Base-by-base conservation (phyloP, 2,797 vertebrate genomes). In the Xenops minutus region DNA sequence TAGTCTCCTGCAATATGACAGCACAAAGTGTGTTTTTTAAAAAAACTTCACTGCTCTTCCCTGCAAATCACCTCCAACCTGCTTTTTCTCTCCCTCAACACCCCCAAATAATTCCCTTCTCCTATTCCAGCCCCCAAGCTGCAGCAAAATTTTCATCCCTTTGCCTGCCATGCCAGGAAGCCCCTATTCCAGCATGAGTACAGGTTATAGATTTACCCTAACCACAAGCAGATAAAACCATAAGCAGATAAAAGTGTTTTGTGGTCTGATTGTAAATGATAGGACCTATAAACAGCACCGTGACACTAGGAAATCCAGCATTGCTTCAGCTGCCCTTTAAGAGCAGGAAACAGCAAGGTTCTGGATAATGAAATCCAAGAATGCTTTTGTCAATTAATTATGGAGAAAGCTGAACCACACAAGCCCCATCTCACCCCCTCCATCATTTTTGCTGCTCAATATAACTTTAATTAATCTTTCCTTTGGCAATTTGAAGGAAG, bases 391-490 rank as follows among this genome's bases (percentile, higher is more conserved):
- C 94, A 93, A 95, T 96, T 97, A 95, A 93, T 92, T 96, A 96
- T 64, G 52, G 77, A 92, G 75, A 89, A 81, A 94, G 62, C 62
- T 43, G 67, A 72, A 72, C 68, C 87, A 89, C 2, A 10, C 64
- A 83, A 90, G 54, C 46, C 64, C 61, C 72, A 82, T 94, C 80
- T 87, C 81, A 90, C 68, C 75, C 58, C 55, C 83, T 94, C 77
- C 72, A 83, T 95, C 84, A 91, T 92, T 95, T 96, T 94, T 96
- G 89, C 86, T 93, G 96, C 96, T 95, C 96, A 91, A 78, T 96
- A 96, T 93, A 96, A 97, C 86, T 96, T 97, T 96, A 96, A 96
- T 96, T 96, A 96, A 96, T 95, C 96, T 92, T 95, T 87, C 93
- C 88, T 85, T 78, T 63, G 80, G 94, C 94, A 96, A 96, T 95